Base-by-base conservation (phyloP, 2,888 invertebrate genomes). In the Cataglyphis livida region DNA sequence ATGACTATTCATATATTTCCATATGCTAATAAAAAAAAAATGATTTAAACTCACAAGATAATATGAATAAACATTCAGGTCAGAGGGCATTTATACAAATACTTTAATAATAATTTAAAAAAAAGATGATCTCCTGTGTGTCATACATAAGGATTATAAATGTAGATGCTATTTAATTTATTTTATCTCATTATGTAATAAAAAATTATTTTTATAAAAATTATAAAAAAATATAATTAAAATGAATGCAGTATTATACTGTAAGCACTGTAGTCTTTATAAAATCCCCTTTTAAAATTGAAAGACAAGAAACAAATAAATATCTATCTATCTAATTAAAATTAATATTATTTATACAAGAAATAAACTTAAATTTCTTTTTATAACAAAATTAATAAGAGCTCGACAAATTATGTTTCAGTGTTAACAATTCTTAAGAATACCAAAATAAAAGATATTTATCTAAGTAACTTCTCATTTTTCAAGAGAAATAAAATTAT, bases 21-120 rank as follows among this genome's bases (percentile, higher is more conserved):
- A 9, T 68, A 28, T 51, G 25, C 15, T 70, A 35, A n/a, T 70
- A 48, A 51, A 51, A 48, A 51, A 51, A 48, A 51, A 54, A n/a
- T 51, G 0, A 66, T 28, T 66, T 54, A n/a, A 48, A 6, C 51
- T 35, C 32, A 32, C 12, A 32, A 54, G 32, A 35, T 51, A 35
- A 68, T 12, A 12, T 38, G 2, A 38, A 38, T n/a, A 18, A 44
- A 32, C 4, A 21, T 12, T 1, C n/a, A 66, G 15, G n/a, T 48
- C 5, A 25, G 48, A 2, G n/a, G n/a, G 5, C 32, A 32, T 66
- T 48, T 7, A 48, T 18, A 5, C 44, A 18, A 66, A 48, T 48
- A 18, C 1, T 48, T 48, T 18, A 51, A 48, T 66, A 28, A 68
- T 18, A 35, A 51, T 51, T 68, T 51, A 3, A 28, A 7, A 12